These are phyloP conservation scores for Cololabis saira DNA, from an alignment of 2,113 vertebrate species.

Conservation along the genomic window DNA sequence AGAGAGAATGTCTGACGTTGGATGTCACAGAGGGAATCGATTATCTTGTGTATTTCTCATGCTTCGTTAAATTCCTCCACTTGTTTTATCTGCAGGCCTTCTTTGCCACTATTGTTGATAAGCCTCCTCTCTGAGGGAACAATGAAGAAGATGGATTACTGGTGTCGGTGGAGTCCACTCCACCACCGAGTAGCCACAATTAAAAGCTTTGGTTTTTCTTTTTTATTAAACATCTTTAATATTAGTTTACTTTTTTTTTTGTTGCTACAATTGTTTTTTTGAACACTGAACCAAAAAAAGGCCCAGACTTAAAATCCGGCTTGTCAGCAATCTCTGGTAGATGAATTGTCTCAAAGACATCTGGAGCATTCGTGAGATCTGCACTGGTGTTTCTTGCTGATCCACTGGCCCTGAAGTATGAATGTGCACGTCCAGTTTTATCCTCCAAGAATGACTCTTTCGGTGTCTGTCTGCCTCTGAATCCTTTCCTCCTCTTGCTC, in stretches of 20 bases:
- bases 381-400: background rate
- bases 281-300: too few relatives aligned
- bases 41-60: background rate
- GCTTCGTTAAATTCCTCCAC: constrained; percentile 26
- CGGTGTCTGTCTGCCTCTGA: background rate
- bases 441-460: background rate
- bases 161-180: too few relatives aligned
- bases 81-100: background rate
- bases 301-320: background rate
- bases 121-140: too few relatives aligned
- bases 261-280: too few relatives aligned
- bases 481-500: constrained; percentile 34
- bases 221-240: too few relatives aligned
- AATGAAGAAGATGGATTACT: too few relatives aligned
- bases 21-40: constrained; percentile 12
- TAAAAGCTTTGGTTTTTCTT: too few relatives aligned
- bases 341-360: background rate
- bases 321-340: constrained; percentile 16
- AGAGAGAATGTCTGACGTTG: background rate
- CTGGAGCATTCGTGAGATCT: background rate
- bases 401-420: background rate
- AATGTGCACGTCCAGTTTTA: too few relatives aligned
- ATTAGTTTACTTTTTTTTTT: too few relatives aligned
- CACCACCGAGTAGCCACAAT: too few relatives aligned
- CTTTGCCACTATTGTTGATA: too few relatives aligned